Percentiles rank a stretch among this genome's conserved stretches.
These are phyloP conservation scores for Lordiphosa andalusiaca DNA, from an alignment of 2,888 invertebrate species.

Conservation along the genomic window DNA sequence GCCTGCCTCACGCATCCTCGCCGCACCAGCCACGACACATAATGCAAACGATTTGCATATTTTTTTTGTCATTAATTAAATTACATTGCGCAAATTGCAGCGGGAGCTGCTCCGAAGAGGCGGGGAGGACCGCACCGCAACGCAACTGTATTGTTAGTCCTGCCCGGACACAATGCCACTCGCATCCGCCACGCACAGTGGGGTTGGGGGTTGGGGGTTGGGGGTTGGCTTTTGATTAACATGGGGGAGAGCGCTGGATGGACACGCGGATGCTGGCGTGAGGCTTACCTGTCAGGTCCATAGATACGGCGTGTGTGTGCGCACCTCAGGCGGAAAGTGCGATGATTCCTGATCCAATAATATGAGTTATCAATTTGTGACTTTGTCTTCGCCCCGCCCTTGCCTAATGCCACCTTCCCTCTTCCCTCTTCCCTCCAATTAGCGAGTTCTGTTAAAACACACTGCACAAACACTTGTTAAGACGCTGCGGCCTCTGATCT, in stretches of 20 bases:
- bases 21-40: constrained; percentile 26
- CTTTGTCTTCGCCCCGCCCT: too few species aligned
- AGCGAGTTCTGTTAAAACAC: constrained; percentile 61
- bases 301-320: constrained; percentile 11
- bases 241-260: too few species aligned
- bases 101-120: constrained; percentile 17
- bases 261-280: neutral
- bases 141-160: neutral
- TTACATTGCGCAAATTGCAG: constrained; percentile 78
- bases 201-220: too few species aligned
- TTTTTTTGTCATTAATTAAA: constrained; percentile 78
- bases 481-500: constrained; percentile 24
- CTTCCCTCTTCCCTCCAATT: constrained; percentile 34
- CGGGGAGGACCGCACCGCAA: neutral
- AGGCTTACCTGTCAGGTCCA: constrained; percentile 26
- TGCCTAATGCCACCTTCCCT: neutral
- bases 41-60: constrained; percentile 71
- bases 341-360: constrained; percentile 30
- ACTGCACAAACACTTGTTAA: constrained; percentile 37
- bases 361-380: constrained; percentile 5
- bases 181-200: too few species aligned
- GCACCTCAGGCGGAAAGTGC: constrained; percentile 13
- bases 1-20: constrained; percentile 19
- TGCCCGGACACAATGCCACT: too few species aligned
- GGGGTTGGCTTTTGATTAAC: too few species aligned